Percentiles rank a stretch among this genome's conserved stretches.
These are phyloP conservation scores for Spea multiplicata DNA, from an alignment of 2,113 vertebrate species.

Conservation along the genomic window DNA sequence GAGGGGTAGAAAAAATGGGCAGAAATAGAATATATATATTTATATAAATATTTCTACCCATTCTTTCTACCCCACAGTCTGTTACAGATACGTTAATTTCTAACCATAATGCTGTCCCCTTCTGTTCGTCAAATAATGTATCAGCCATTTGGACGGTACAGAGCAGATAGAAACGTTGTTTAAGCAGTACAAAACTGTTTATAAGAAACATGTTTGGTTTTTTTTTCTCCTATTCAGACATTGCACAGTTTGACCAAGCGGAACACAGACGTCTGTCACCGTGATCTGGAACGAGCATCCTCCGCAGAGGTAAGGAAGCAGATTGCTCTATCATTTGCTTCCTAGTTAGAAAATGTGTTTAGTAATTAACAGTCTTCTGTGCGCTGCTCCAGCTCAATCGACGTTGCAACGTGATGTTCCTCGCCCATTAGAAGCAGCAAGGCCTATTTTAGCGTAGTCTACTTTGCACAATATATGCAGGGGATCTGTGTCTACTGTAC, in stretches of 20 bases:
- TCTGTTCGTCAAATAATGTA: neutral
- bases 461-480: too few species aligned
- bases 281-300: neutral
- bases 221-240: neutral
- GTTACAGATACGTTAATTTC: neutral
- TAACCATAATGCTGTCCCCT: neutral
- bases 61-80: neutral
- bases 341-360: neutral
- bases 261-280: slow-evolving; percentile 2
- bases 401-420: too few species aligned
- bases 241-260: slow-evolving; percentile 1
- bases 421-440: too few species aligned
- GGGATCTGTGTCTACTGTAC: too few species aligned
- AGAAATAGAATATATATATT: too few species aligned
- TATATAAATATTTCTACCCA: neutral
- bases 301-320: slow-evolving; percentile 24
- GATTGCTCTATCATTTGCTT: neutral
- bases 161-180: neutral
- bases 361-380: too few species aligned
- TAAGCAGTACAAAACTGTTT: slow-evolving; percentile 13
- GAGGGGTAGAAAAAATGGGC: neutral
- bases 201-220: neutral
- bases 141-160: neutral
- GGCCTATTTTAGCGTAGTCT: too few species aligned
- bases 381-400: too few species aligned